These are phyloP conservation scores for Drosophila orena DNA, from an alignment of 1,140 invertebrate genomes.

Conservation along the genomic window DNA sequence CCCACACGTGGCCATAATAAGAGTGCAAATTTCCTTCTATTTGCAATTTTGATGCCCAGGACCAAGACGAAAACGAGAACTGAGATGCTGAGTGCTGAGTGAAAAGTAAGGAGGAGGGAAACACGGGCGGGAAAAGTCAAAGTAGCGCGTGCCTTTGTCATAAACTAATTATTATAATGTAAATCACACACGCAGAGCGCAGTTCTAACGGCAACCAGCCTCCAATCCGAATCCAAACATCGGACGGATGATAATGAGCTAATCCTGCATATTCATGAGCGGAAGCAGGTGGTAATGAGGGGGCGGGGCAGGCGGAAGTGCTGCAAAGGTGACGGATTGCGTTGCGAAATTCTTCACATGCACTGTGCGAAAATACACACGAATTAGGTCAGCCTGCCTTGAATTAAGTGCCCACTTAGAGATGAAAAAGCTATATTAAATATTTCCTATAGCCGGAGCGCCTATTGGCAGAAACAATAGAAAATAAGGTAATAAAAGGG, in stretches of 20 bases:
- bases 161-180: slow-evolving; percentile 73
- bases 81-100: background rate
- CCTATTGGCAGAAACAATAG: too few species aligned
- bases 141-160: slow-evolving; percentile 39
- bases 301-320: slow-evolving; percentile 5
- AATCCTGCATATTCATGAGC: slow-evolving; percentile 21
- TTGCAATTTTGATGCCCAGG: slow-evolving; percentile 64
- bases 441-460: too few species aligned
- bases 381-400: background rate
- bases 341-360: background rate
- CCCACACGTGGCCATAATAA: slow-evolving; percentile 59
- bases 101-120: background rate
- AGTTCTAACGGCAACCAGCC: slow-evolving; percentile 10
- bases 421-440: too few species aligned
- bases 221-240: slow-evolving; percentile 2
- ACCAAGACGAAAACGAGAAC: slow-evolving; percentile 1
- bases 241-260: slow-evolving; percentile 6
- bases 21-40: slow-evolving; percentile 68
- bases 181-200: slow-evolving; percentile 50
- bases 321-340: background rate
- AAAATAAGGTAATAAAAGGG: too few species aligned
- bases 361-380: background rate
- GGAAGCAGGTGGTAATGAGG: slow-evolving; percentile 12
- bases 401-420: background rate
- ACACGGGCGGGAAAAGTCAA: background rate